Evolutionary conservation across 2,797 vertebrate species (phyloP), one percentile per base, ranked within the genome.

Genomic region (Tragopan temminckii): DNA sequence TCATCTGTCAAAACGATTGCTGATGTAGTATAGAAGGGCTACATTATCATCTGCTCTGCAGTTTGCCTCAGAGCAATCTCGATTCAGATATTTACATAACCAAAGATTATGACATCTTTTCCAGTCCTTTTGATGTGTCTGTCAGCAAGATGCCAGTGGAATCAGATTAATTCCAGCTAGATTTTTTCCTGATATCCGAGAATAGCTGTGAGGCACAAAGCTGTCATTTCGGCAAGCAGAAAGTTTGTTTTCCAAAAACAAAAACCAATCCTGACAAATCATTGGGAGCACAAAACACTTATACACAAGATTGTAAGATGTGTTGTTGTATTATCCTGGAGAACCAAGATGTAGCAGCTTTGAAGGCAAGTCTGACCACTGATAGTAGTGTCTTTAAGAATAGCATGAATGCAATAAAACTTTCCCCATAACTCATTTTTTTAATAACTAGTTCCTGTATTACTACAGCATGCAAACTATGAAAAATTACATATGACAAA

Each of bases 21-120:
- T 93, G 78, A 91, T 96, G 80, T 70, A 68, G 93, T 80, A 75
- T 46, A 78, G 87, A 83, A 93, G 46, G 95, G n/a, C 70, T 94
- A 55, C 88, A 77, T 95, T 94, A 93, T 96, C 90, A 94, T 94
- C 90, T 94, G 85, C 90, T 95, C 82, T 81, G 79, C 96, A 78
- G 81, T 96, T 90, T 97, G 89, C 91, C 96, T 96, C 81, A 91
- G 85, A 96, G 95, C 95, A 94, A 94, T 96, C 91, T 95, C 81
- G 59, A 96, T 93, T 93, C 78, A 92, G 63, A 83, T 89, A 96
- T 97, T 97, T 98, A 95, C 93, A 97, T 97, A 97, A 96, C 80
- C 92, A 95, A 97, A 97, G 96, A 97, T 96, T 96, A 95, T 93
- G 89, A 97, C 81, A 94, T 93, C 88, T 83, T 95, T 96, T 83